Evolutionary conservation across 2,113 vertebrate genomes (phyloP).

Genomic region (Antidorcas marsupialis): DNA sequence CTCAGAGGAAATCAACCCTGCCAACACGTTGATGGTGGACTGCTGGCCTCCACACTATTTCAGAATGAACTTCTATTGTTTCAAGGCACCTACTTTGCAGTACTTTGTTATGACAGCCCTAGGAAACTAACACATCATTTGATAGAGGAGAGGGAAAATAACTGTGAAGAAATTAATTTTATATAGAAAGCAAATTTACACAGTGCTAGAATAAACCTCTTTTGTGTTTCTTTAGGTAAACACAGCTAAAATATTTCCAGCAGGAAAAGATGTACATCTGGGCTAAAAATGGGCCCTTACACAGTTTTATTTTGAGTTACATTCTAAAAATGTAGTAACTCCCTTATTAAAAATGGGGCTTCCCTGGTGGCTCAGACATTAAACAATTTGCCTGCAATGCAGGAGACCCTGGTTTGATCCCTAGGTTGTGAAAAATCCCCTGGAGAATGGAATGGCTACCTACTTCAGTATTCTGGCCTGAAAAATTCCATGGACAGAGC

Average conservation of each 20-base stretch:
- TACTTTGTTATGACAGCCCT: background rate
- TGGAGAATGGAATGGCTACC: background rate
- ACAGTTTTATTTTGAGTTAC: background rate
- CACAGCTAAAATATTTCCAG: background rate
- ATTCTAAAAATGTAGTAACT: conserved; percentile 23
- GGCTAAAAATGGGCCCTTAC: background rate
- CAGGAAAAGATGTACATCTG: background rate
- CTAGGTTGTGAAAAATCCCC: background rate
- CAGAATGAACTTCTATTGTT: background rate
- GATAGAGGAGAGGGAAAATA: background rate
- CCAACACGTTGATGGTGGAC: background rate
- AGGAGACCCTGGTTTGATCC: background rate
- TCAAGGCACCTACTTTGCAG: background rate
- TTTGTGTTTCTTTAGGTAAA: background rate
- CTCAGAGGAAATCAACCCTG: background rate
- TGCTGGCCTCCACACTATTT: background rate
- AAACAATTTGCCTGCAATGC: background rate
- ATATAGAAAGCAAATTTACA: background rate
- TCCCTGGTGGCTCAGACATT: background rate
- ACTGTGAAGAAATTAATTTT: background rate
- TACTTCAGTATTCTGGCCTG: background rate
- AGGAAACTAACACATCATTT: background rate
- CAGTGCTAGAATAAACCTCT: background rate
- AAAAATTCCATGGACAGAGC: background rate
- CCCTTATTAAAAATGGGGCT: background rate